Conservation (phyloP, 1,140 invertebrate species). For the Octopus bimaculoides region DNA sequence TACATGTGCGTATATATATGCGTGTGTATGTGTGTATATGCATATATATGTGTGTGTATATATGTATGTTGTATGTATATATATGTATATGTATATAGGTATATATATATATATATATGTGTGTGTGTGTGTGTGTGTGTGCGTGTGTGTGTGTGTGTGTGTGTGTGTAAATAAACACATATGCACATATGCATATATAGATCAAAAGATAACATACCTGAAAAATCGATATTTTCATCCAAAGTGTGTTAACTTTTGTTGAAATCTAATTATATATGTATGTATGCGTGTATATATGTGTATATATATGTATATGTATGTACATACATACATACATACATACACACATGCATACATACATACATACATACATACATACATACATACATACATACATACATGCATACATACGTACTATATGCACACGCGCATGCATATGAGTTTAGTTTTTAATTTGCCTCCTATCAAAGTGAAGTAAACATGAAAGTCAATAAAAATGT, state of each 20-base stretch:
- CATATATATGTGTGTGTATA: neutral
- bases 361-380: conserved; percentile 14
- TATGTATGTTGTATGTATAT: neutral
- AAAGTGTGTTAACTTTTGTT: no score
- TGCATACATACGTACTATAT: neutral
- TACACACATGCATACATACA: conserved; percentile 7
- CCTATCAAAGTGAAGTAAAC: no score
- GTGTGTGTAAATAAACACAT: neutral
- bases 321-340: neutral
- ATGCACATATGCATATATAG: neutral
- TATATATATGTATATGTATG: conserved; percentile 10
- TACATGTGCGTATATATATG: neutral
- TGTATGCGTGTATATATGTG: conserved; percentile 2
- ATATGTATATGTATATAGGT: neutral
- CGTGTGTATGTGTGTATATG: neutral
- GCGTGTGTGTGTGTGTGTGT: neutral
- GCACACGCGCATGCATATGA: no score
- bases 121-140: conserved; percentile 14
- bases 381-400: neutral
- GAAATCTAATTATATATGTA: conserved; percentile 5
- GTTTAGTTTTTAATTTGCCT: no score
- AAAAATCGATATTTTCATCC: no score
- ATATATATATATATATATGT: conserved; percentile 16
- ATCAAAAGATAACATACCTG: no score
- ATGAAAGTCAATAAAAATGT: no score